phyloP scores from a whole-genome alignment of 2,888 invertebrate species.

The Drosophila merina region DNA sequence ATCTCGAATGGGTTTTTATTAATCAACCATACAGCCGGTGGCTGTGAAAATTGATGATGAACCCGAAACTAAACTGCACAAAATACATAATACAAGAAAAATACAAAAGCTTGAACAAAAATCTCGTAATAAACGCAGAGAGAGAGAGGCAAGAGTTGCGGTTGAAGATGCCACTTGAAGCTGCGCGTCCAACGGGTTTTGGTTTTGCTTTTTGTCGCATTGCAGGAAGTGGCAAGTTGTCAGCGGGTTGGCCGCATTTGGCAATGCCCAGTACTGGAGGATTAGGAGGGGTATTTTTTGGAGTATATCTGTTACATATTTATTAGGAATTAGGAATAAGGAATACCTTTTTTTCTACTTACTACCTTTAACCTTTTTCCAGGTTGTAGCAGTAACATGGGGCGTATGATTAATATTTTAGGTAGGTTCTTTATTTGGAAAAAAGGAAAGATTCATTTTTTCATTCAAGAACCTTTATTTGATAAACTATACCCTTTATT shows the following conservation, averaged over 20 bases:
- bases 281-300: slow-evolving; percentile 18
- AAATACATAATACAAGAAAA: slow-evolving; percentile 1
- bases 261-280: slow-evolving; percentile 29
- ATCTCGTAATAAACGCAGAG: neutral
- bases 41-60: slow-evolving; percentile 31
- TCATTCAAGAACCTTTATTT: too few relatives aligned
- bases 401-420: too few relatives aligned
- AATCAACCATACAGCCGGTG: slow-evolving; percentile 37
- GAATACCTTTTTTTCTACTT: too few relatives aligned
- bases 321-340: too few relatives aligned
- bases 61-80: slow-evolving; percentile 13
- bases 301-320: neutral
- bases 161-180: slow-evolving; percentile 44
- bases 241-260: slow-evolving; percentile 49
- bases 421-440: too few relatives aligned
- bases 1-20: slow-evolving; percentile 26
- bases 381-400: too few relatives aligned
- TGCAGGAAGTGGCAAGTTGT: slow-evolving; percentile 49
- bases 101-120: slow-evolving; percentile 12
- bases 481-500: too few relatives aligned
- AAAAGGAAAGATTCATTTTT: too few relatives aligned
- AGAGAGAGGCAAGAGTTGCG: slow-evolving; percentile 17
- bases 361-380: too few relatives aligned
- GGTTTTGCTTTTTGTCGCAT: slow-evolving; percentile 33
- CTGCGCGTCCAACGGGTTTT: slow-evolving; percentile 37